Evolutionary conservation across 2,888 invertebrate species (phyloP), one percentile per base, ranked within the genome.

Genomic region (Aleiodes alternator): DNA sequence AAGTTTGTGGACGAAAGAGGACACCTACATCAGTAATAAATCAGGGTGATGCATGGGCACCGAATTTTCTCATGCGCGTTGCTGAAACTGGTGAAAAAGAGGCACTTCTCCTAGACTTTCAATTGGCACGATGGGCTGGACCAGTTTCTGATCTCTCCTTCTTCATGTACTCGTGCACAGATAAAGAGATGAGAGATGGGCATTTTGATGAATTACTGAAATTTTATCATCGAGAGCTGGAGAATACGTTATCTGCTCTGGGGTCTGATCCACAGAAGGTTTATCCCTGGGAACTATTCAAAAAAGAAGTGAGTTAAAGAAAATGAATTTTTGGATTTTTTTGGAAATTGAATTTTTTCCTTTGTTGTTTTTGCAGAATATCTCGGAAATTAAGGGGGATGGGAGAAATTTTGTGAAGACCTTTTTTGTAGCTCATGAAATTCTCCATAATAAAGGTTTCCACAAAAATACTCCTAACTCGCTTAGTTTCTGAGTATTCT

Each of bases 41-140:
- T 0, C 95, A 95, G 76, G 95, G 95, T 0, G 95, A 95, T 84
- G 92, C 92, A 53, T 95, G 95, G 95, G 92, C 93, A 0, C 94
- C 94, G n/a, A 95, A 95, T 85, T 95, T 95, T 80, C 85, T 95
- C 0, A 92, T 92, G 8, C 91, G 91, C 72, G 68, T 75, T 4
- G 66, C 56, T 14, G 56, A 81, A 0, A 57, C 56, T 14, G 78
- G 79, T 7, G 81, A 87, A 72, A 78, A 84, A 5, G 90, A 91
- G 75, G 91, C 91, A 0, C 91, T 92, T 81, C 90, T 95, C 76
- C 93, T 95, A 50, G 95, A 95, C 83, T 95, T 94, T 81, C 95
- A 95, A 86, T 84, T 95, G 59, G 87, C 93, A 0, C 91, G 90
- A 78, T 92, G 91, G 79, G 91, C 91, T 0, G 91, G 92, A 23